Evolutionary conservation across 2,888 invertebrate genomes (phyloP).

Genomic region (Alloplasta piceator): DNA sequence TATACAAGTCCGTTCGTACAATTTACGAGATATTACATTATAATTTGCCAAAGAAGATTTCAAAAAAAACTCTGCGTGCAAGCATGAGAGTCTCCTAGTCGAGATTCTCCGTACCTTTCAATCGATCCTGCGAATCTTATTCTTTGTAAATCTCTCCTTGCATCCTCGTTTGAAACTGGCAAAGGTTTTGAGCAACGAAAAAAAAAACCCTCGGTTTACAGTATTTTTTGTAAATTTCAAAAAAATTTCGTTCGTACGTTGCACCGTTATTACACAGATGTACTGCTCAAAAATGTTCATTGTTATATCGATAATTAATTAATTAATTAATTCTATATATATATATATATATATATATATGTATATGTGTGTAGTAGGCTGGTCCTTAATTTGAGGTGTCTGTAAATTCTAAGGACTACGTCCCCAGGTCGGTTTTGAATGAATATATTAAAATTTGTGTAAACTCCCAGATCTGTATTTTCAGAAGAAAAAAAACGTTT

Average conservation of each 20-base stretch:
- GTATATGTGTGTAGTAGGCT: conserved; percentile 39
- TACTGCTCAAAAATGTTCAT: conserved; percentile 75
- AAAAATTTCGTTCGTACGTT: conserved; percentile 4
- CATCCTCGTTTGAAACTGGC: conserved; percentile 5
- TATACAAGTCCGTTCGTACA: conserved; percentile 36
- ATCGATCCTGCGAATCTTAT: conserved; percentile 39
- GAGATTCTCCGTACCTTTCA: conserved; percentile 14
- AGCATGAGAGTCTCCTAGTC: conserved; percentile 18
- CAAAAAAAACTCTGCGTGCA: conserved; percentile 31
- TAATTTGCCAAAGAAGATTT: conserved; percentile 63
- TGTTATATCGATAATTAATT: conserved; percentile 55
- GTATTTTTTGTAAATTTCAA: conserved; percentile 45
- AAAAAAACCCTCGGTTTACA: conserved; percentile 37
- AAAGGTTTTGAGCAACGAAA: conserved; percentile 5
- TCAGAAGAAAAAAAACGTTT: too few relatives aligned
- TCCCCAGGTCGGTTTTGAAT: too few relatives aligned
- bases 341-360: conserved; percentile 68
- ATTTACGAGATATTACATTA: conserved; percentile 39
- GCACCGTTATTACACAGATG: conserved; percentile 63
- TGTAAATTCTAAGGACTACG: too few relatives aligned
- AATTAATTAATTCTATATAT: conserved; percentile 52
- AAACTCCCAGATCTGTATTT: too few relatives aligned
- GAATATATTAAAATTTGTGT: too few relatives aligned
- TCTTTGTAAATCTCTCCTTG: conserved; percentile 7
- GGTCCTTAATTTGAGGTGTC: too few relatives aligned